Evolutionary conservation across 2,797 vertebrate genomes (phyloP).

Genomic region (Xenopus petersii): DNA sequence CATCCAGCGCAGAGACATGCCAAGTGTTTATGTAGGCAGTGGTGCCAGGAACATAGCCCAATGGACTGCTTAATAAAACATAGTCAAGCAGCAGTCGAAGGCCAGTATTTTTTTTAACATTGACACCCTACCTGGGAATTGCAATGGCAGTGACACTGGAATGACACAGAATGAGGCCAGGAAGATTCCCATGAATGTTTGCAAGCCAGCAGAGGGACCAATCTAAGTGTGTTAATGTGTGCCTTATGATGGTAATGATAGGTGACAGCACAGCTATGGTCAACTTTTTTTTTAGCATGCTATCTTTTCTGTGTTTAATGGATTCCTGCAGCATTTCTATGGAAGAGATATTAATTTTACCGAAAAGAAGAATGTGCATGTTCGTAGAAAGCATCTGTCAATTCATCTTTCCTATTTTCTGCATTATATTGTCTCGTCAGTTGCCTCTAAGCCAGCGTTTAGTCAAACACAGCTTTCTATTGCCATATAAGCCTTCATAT

Average conservation of each 20-base stretch:
- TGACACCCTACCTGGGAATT: conserved; percentile 18
- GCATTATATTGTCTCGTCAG: no score
- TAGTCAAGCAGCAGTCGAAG: conserved; percentile 10
- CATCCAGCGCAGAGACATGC: not conserved
- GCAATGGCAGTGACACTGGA: conserved; percentile 18
- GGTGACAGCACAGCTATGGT: conserved; percentile 22
- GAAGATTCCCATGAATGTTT: no score
- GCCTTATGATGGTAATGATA: conserved; percentile 35
- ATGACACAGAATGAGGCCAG: not conserved
- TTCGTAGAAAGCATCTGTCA: conserved; percentile 1
- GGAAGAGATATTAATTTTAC: conserved; percentile 10
- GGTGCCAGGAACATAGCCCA: conserved; percentile 7
- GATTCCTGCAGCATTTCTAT: conserved; percentile 45
- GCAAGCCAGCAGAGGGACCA: no score
- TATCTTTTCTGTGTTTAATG: conserved; percentile 45
- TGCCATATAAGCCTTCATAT: no score
- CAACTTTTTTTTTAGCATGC: conserved; percentile 6
- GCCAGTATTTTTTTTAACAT: not conserved
- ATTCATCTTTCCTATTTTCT: no score
- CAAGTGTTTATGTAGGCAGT: conserved; percentile 27
- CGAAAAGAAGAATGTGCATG: conserved; percentile 8
- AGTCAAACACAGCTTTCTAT: no score
- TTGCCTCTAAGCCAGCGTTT: no score
- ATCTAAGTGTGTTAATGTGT: not conserved
- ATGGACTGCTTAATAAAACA: conserved; percentile 46